Percentiles rank a stretch among this genome's conserved stretches.
phyloP scores from a whole-genome alignment of 2,888 invertebrate species.

The Aleiodes testaceus region DNA sequence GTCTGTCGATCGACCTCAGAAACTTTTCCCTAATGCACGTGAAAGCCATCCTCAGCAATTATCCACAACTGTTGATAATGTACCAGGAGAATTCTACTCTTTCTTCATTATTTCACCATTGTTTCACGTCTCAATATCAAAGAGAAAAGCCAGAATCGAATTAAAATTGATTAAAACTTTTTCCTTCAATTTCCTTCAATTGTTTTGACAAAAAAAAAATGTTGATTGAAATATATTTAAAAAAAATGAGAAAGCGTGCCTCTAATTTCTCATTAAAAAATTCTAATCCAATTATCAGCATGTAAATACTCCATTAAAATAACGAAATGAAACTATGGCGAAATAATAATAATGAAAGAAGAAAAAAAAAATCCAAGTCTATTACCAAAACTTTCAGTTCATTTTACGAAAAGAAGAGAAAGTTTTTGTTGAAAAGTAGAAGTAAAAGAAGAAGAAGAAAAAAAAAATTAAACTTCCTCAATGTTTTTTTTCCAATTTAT shows the following conservation, averaged over 20 bases:
- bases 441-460: too few relatives aligned
- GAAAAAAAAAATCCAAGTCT: too few relatives aligned
- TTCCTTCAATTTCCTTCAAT: background rate
- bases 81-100: conserved; percentile 7
- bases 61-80: conserved; percentile 7
- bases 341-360: too few relatives aligned
- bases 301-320: too few relatives aligned
- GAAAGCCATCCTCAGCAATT: conserved; percentile 29
- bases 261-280: background rate
- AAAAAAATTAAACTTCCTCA: too few relatives aligned
- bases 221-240: background rate
- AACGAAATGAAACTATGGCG: too few relatives aligned
- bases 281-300: conserved; percentile 2
- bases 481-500: too few relatives aligned
- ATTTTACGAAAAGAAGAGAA: too few relatives aligned
- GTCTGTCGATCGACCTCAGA: conserved; percentile 14
- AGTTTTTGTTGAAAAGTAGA: too few relatives aligned
- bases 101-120: conserved; percentile 26
- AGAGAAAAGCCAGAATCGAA: background rate
- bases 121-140: conserved; percentile 12
- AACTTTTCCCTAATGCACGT: conserved; percentile 24
- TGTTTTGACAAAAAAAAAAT: background rate
- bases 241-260: background rate
- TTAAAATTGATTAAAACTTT: conserved; percentile 24
- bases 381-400: too few relatives aligned